phyloP scores from a whole-genome alignment of 2,888 invertebrate genomes.

The Alloplasta piceator region DNA sequence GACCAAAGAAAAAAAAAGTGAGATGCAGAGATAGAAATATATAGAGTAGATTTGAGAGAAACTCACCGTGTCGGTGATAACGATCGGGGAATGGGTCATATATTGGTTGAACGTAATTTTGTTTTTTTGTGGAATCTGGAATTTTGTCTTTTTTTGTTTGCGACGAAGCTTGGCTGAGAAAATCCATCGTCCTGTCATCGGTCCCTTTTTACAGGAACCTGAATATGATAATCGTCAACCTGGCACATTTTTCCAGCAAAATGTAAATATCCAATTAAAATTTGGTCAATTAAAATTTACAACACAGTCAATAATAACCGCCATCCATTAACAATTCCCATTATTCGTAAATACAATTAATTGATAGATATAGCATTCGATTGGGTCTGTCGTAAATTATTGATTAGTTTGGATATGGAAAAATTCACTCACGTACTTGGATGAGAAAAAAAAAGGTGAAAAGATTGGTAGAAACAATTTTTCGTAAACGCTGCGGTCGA shows the following conservation, averaged over 20 bases:
- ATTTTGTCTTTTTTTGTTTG: constrained; percentile 61
- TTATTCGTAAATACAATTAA: not conserved
- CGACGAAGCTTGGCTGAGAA: constrained; percentile 73
- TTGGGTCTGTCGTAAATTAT: too few relatives aligned
- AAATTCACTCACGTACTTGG: too few relatives aligned
- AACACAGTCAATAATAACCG: too few relatives aligned
- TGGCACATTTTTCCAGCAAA: constrained; percentile 11
- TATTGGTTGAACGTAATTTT: constrained; percentile 74
- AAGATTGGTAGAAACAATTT: too few relatives aligned
- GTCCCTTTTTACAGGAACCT: constrained; percentile 71
- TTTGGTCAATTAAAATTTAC: too few relatives aligned
- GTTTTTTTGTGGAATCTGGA: constrained; percentile 73
- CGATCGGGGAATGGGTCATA: constrained; percentile 74
- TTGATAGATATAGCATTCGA: not conserved
- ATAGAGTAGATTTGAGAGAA: constrained; percentile 67
- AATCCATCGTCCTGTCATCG: constrained; percentile 73
- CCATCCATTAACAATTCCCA: too few relatives aligned
- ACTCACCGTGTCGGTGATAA: constrained; percentile 82
- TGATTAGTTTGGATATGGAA: too few relatives aligned
- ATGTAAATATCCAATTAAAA: too few relatives aligned
- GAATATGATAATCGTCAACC: constrained; percentile 71
- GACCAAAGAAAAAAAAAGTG: constrained; percentile 68
- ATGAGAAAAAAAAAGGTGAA: too few relatives aligned
- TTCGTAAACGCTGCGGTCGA: too few relatives aligned
- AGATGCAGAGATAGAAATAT: not conserved